phyloP scores from a whole-genome alignment of 2,888 invertebrate species.

The Lucinisca nassula region DNA sequence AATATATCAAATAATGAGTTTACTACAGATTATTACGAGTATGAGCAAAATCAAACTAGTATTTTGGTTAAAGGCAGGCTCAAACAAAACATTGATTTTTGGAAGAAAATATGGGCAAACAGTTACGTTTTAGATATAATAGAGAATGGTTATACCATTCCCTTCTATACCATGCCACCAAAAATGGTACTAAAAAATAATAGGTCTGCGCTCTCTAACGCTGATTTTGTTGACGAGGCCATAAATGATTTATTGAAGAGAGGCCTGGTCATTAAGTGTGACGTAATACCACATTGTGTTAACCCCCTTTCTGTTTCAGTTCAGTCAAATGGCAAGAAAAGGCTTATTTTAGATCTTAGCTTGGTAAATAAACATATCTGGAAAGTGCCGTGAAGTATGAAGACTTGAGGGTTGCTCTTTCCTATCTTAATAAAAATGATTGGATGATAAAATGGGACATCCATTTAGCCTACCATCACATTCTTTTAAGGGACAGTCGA shows the following conservation, averaged over 20 bases:
- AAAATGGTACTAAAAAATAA: conserved; percentile 22
- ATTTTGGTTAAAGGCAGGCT: conserved; percentile 39
- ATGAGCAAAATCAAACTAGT: conserved; percentile 20
- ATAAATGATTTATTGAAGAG: conserved; percentile 35
- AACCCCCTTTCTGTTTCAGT: conserved; percentile 47
- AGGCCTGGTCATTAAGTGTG: conserved; percentile 24
- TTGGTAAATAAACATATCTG: conserved; percentile 51
- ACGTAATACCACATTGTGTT: conserved; percentile 27
- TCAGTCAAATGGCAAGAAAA: conserved; percentile 44
- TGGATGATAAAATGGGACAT: conserved; percentile 45
- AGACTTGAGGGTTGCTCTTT: conserved; percentile 37
- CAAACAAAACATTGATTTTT: conserved; percentile 39
- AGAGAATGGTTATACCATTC: conserved; percentile 34
- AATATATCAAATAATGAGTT: neutral
- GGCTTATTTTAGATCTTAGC: conserved; percentile 59
- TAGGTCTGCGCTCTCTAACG: conserved; percentile 42
- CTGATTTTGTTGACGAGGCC: conserved; percentile 50
- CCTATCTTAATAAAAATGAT: neutral
- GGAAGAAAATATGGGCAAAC: conserved; percentile 36
- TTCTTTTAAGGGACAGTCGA: conserved; percentile 19
- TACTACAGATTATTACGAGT: conserved; percentile 31
- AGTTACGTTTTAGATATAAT: conserved; percentile 34
- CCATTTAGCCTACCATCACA: conserved; percentile 39
- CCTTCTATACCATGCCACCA: conserved; percentile 46
- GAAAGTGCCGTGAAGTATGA: conserved; percentile 44